These are phyloP conservation scores for Listrodromus nycthemerus DNA, from an alignment of 2,888 invertebrate species.

Conservation along the genomic window DNA sequence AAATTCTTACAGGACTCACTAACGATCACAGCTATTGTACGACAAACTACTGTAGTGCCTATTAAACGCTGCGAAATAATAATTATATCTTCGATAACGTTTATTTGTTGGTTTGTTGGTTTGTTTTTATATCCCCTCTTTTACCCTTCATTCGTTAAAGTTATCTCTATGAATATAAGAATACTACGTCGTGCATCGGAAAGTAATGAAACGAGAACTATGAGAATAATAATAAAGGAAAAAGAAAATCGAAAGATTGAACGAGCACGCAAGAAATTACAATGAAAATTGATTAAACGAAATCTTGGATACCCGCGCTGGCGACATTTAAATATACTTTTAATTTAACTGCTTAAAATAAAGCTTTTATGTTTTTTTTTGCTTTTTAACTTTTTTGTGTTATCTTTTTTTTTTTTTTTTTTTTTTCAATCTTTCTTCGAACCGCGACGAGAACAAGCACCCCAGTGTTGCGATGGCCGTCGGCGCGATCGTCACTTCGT, in stretches of 20 bases:
- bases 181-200: slow-evolving; percentile 48
- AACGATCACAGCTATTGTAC: slow-evolving; percentile 83
- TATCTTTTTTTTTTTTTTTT: not conserved
- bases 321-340: slow-evolving; percentile 25
- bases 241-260: not conserved
- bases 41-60: slow-evolving; percentile 62
- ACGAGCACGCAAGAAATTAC: not conserved
- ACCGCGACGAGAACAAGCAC: slow-evolving; percentile 7
- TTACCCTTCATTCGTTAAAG: slow-evolving; percentile 43
- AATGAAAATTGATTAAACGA: slow-evolving; percentile 2
- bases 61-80: slow-evolving; percentile 49
- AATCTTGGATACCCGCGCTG: slow-evolving; percentile 22
- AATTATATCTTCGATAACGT: slow-evolving; percentile 25
- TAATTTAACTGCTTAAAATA: not conserved
- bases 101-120: slow-evolving; percentile 19
- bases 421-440: slow-evolving; percentile 12
- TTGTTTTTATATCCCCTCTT: slow-evolving; percentile 7
- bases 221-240: not conserved
- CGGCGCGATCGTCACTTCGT: not conserved
- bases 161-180: slow-evolving; percentile 35
- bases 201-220: slow-evolving; percentile 3
- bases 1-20: slow-evolving; percentile 69
- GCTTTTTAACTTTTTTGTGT: too few species aligned
- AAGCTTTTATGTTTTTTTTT: not conserved
- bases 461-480: not conserved